Evolutionary conservation across 2,113 vertebrate genomes (phyloP).

Genomic region (Centropus bengalensis): DNA sequence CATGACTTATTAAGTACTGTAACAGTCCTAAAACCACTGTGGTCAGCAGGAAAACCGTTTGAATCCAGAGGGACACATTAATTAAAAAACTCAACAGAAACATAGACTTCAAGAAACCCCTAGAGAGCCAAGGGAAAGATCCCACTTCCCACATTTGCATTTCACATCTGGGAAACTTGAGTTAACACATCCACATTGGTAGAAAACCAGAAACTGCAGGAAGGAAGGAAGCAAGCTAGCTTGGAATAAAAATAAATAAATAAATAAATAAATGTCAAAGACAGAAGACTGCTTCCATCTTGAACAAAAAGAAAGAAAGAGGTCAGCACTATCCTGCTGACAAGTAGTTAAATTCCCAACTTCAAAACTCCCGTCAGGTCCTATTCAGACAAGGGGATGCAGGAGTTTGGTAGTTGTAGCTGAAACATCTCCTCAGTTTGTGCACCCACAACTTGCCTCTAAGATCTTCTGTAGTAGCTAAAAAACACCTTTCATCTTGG

Average conservation of each 20-base stretch:
- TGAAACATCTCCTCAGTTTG: background rate
- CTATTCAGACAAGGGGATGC: background rate
- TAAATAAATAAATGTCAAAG: background rate
- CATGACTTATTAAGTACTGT: background rate
- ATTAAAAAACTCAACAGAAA: background rate
- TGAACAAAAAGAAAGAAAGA: background rate
- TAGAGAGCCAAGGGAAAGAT: background rate
- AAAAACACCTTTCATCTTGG: background rate
- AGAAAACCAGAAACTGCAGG: constrained; percentile 23
- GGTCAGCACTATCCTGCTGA: background rate
- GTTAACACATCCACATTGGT: background rate
- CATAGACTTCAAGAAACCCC: background rate
- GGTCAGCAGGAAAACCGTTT: background rate
- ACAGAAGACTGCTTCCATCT: background rate
- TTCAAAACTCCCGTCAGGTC: background rate
- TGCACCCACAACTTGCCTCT: background rate
- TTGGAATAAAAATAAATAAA: background rate
- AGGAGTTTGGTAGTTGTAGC: background rate
- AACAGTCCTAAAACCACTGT: background rate
- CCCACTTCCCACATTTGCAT: constrained; percentile 10
- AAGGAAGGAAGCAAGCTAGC: background rate
- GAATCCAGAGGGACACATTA: background rate
- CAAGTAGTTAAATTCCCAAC: background rate
- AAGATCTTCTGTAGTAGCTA: background rate
- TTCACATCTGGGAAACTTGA: constrained; percentile 38